phyloP scores from a whole-genome alignment of 1,140 invertebrate species.

The Trachelipus rathkii region DNA sequence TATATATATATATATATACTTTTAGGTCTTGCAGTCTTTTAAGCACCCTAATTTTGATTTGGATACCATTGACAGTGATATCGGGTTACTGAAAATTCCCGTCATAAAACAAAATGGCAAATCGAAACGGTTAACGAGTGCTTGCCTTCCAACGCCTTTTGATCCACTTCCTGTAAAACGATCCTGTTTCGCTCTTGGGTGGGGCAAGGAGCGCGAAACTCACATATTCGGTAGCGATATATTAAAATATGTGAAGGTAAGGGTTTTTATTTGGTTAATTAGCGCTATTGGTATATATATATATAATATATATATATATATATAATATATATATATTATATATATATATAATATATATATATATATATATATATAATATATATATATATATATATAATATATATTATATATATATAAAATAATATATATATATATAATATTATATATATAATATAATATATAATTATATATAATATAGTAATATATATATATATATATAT shows the following conservation, averaged over 20 bases:
- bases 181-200: constrained; percentile 68
- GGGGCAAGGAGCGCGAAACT: constrained; percentile 68
- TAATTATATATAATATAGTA: too few species aligned
- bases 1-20: background rate
- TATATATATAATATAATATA: too few species aligned
- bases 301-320: too few species aligned
- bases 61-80: constrained; percentile 84
- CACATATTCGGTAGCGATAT: constrained; percentile 68
- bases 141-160: constrained; percentile 62
- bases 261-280: background rate
- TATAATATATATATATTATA: too few species aligned
- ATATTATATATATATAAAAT: too few species aligned
- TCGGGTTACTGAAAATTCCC: constrained; percentile 72
- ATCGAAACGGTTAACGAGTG: background rate
- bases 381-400: too few species aligned
- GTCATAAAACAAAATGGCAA: constrained; percentile 39
- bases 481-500: too few species aligned
- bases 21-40: constrained; percentile 46
- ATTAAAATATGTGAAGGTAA: constrained; percentile 69
- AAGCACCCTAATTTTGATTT: constrained; percentile 79
- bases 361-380: too few species aligned
- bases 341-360: too few species aligned
- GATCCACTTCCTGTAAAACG: constrained; percentile 56
- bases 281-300: too few species aligned
- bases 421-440: too few species aligned